Base-by-base conservation (phyloP, 2,888 invertebrate genomes). In the Eumerus sabulonum region DNA sequence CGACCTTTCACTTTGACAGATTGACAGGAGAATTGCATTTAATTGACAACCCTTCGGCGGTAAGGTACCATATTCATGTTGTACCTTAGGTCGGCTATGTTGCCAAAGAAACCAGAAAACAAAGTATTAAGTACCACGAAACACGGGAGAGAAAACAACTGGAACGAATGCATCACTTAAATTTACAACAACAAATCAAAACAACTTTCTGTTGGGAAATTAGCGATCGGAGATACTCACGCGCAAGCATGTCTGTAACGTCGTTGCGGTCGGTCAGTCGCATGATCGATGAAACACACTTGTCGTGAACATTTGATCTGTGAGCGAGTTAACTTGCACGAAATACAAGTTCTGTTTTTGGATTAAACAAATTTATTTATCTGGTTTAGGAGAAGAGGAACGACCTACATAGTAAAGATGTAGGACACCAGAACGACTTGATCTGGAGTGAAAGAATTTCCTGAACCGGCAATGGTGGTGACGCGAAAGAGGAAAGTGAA, bases 321-420 rank as follows among this genome's bases (percentile, higher is more conserved):
- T 13, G 18, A 27, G 27, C 27, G 27, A 27, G 27, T 27, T 27
- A 2, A 4, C 27, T 27, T 36, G 38, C 1, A n/a, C 36, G 60
- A 59, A 19, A 59, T 62, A 72, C 76, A 57, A 63, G 76, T 77
- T 77, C 56, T 48, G 48, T 60, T 27, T 27, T 27, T 27, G 2
- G 2, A 27, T 27, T 27, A 27, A 27, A 42, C 45, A 72, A 66
- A 77, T 67, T 60, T 66, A 62, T 60, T 54, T 66, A 66, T 76
- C 71, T 35, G 66, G 38, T 45, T 66, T 54, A 71, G 66, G 50
- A 12, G 59, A 56, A 48, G 59, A 66, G 44, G 60, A 56, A 77
- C 67, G 72, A 72, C 76, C 76, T 77, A 77, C 72, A n/a, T n/a
- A n/a, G n/a, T 77, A 67, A 72, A 67, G 72, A 77, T 77, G 72